Evolutionary conservation across 1,140 invertebrate species (phyloP).

Genomic region (Heliconius hewitsoni): DNA sequence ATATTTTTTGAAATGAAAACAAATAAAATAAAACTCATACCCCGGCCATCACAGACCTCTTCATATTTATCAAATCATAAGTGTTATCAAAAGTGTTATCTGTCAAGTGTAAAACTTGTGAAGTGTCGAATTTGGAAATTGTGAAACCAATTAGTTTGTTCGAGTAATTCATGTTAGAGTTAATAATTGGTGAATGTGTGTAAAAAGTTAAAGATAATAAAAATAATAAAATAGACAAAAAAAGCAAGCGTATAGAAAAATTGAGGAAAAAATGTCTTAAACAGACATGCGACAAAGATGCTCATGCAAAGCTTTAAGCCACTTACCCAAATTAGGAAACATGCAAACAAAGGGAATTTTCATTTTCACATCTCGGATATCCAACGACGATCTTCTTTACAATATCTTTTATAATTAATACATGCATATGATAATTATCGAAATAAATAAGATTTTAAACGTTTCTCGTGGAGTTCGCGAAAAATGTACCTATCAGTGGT

Average conservation of each 20-base stretch:
- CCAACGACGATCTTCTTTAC: slow-evolving; percentile 78
- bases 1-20: slow-evolving; percentile 33
- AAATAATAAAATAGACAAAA: slow-evolving; percentile 72
- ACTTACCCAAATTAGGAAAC: slow-evolving; percentile 63
- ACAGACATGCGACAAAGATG: slow-evolving; percentile 72
- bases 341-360: slow-evolving; percentile 65
- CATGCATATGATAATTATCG: slow-evolving; percentile 54
- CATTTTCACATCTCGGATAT: slow-evolving; percentile 63
- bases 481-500: slow-evolving; percentile 52
- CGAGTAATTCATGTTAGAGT: slow-evolving; percentile 53
- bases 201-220: slow-evolving; percentile 69
- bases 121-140: slow-evolving; percentile 76
- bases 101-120: slow-evolving; percentile 64
- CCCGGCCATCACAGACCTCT: slow-evolving; percentile 74
- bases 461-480: slow-evolving; percentile 49
- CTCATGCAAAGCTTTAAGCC: slow-evolving; percentile 65
- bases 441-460: slow-evolving; percentile 42
- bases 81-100: slow-evolving; percentile 43
- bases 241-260: slow-evolving; percentile 66
- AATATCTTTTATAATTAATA: slow-evolving; percentile 33
- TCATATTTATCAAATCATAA: slow-evolving; percentile 45
- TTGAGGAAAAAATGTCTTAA: slow-evolving; percentile 48
- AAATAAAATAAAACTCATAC: slow-evolving; percentile 68
- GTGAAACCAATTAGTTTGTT: slow-evolving; percentile 70
- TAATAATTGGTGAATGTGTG: slow-evolving; percentile 52